Evolutionary conservation across 2,797 vertebrate genomes (phyloP), one percentile per base, ranked within the genome.

Genomic region (Sylvilagus floridanus): DNA sequence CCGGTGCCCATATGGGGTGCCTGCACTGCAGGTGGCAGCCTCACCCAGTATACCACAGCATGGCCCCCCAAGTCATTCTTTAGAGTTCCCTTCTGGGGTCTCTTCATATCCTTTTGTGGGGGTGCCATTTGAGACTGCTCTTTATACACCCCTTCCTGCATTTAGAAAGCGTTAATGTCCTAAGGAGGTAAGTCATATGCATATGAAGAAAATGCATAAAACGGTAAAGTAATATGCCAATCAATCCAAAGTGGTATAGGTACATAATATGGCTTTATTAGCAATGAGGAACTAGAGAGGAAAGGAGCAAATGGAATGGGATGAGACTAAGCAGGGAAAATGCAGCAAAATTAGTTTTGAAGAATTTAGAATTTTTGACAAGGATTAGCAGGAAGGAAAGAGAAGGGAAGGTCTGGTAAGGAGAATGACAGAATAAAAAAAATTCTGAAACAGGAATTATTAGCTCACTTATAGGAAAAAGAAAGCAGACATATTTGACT

Each of bases 381-480:
- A 73, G 35, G 7, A 28, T 92, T 69, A n/a, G 42, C 57, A 82
- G 62, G 37, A 90, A 94, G 66, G 37, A 88, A 93, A 81, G 17
- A 66, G 50, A 90, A 42, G 4, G 16, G 50, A 82, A 69, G 79
- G 84, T 81, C 32, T 84, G 79, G 28, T 73, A 90, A 96, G 79
- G 75, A 95, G 93, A 96, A 88, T 92, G 83, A 76, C 17, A 91
- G 54, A 88, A 4, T 75, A 77, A 88, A 90, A 95, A 69, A 82
- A 52, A 84, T 86, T 93, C 35, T 93, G 60, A 93, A 96, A 88
- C 30, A 96, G 73, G 72, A 96, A 89, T 89, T 95, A 95, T 75
- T 65, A 94, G 79, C 50, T 84, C 7, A 47, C 37, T 28, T 57
- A 75, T 32, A 95, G 76, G 90, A 94, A 88, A 95, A 96, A 32